Evolutionary conservation across 2,888 invertebrate genomes (phyloP), one percentile per base, ranked within the genome.

Genomic region (Dorcus hopei): DNA sequence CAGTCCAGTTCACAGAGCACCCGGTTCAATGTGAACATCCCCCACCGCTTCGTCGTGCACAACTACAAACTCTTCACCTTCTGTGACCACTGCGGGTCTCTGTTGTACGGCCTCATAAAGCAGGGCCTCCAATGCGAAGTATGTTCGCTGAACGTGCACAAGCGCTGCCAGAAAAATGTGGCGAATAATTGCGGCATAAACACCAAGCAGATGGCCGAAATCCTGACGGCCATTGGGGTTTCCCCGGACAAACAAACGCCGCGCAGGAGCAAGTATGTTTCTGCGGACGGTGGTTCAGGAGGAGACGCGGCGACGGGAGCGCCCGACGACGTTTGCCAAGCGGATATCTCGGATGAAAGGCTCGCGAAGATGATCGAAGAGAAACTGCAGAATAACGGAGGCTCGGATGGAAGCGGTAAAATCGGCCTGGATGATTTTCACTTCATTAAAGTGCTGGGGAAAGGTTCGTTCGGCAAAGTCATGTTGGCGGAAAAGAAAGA

Each of bases 151-250:
- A 98, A 98, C 82, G 96, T 98, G 62, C 98, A 99, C 83, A 98
- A 98, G 80, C 87, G 98, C 58, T 99, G 99, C 80, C 94, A 97
- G 82, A 95, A 95, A 80, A 99, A 99, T 81, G 98, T 99, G 64
- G 97, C 98, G 62, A 98, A 98, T 82, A 98, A 97, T 80, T 99
- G 99, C 81, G 98, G 99, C 73, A 95, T 97, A 79, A 94, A 99
- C 82, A 94, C 95, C 56, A 95, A 96, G 80, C 88, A 90, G 80
- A 91, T 99, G 94, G 97, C 96, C 3, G 91, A 93, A 77, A 91
- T 97, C 70, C 85, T 98, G 69, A 89, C 87, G 74, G 88, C 89
- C 75, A 89, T 98, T 81, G 77, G 78, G 54, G 75, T 98, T 75
- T 90, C 93, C 54, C 92, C 93, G 6, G 89, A 90, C 72, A 94